Evolutionary conservation across 2,797 vertebrate species (phyloP), one percentile per base, ranked within the genome.

Genomic region (Malurus splendens): DNA sequence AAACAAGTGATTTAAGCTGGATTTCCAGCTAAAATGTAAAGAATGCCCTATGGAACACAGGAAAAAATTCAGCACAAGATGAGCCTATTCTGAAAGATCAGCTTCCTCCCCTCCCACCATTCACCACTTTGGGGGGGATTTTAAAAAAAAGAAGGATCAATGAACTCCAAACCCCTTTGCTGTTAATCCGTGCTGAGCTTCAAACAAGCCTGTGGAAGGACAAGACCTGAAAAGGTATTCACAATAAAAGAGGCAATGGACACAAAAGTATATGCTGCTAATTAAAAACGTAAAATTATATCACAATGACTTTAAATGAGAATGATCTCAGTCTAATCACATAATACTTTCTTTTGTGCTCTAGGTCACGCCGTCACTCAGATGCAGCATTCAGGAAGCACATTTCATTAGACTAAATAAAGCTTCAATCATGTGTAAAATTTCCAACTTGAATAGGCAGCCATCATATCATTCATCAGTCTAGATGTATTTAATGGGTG

Each of bases 341-440:
- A 99, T 98, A 99, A 99, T 98, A 96, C 98, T 97, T 93, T 92
- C 98, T 98, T 98, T 99, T 99, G 98, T 99, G 96, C 97, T 97
- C 94, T 90, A 94, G 97, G 98, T 98, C 98, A 98, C 79, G 96
- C 96, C 97, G 87, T 97, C 97, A 97, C 97, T 97, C 96, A 98
- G 97, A 98, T 97, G 97, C 96, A 98, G 97, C 98, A 98, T 98
- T 98, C 98, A 98, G 98, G 98, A 98, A 98, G 97, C 98, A 97
- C 97, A 97, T 98, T 98, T 98, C 98, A 98, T 98, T 98, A 98
- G 97, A 97, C 98, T 97, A 98, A 98, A 98, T 98, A 98, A 98
- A 98, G 97, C 98, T 98, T 98, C 98, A 98, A 98, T 98, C 98
- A 98, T 98, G 98, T 99, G 98, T 98, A 98, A 98, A 98, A 98